Evolutionary conservation across 2,797 vertebrate genomes (phyloP), one percentile per base, ranked within the genome.

Genomic region (Menidia menidia): DNA sequence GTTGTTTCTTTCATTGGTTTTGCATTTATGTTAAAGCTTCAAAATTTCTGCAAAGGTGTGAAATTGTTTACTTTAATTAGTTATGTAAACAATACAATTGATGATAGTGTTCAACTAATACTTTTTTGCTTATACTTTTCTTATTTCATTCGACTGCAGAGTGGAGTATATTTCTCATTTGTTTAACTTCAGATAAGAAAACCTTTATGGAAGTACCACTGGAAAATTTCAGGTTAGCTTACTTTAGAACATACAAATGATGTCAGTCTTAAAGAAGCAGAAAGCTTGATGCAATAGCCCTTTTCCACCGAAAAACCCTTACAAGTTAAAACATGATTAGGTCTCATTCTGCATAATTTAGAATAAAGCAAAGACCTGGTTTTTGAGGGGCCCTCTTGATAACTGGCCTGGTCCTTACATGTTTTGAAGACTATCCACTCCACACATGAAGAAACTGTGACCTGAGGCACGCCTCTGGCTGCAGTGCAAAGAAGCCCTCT

Each of bases 381-480:
- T 75, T 61, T 52, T 78, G 33, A 51, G 63, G 79, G 78, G 71
- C 41, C 33, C 31, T 47, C 55, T 13, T 43, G 73, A 83, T 87
- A 83, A 77, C 44, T 0, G 15, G 61, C 33, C 52, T 44, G 60
- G 65, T 39, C 71, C 51, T 33, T 73, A 52, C 50, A 48, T 71
- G 30, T 15, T 43, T 13, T 6, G 35, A 35, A 44, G 33, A 48
- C 33, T 14, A 2, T 0, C 19, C 3, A 54, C 43, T 31, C 53
- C 43, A 56, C 53, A 25, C 13, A 42, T 51, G 55, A 58, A 57
- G 43, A 32, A 10, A 56, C 51, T 3, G 1, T 75, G 73, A 81
- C 87, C 77, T 74, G 39, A 45, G 75, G 81, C 43, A 0, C 53
- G 57, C 51, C 35, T 71, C 31, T 45, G 35, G 47, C 75, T 67